Evolutionary conservation across 2,113 vertebrate species (phyloP), one percentile per base, ranked within the genome.

Genomic region (Saiga tatarica): DNA sequence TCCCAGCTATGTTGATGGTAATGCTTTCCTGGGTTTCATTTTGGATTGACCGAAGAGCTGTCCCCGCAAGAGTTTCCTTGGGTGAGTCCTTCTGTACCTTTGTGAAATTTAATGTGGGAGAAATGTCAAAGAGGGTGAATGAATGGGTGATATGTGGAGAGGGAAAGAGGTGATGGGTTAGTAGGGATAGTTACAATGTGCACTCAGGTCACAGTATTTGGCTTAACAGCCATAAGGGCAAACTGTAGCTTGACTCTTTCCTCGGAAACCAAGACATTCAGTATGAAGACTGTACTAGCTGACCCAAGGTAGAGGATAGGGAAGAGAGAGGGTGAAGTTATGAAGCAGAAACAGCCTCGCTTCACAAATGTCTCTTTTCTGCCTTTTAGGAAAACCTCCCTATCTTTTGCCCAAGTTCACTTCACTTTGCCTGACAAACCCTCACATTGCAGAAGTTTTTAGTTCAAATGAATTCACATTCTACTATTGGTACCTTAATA

Each of bases 11-110:
- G 99, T 97, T 99, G 98, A 99, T 99, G 99, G 99, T 99, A 55
- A 99, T 99, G 97, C 98, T 99, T 53, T 99, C 99, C 5, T 99
- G 99, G 99, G 99, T 99, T 86, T 99, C 99, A 39, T 99, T 99
- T 98, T 99, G 99, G 99, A 99, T 99, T 93, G 99, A 99, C 98
- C 98, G 99, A 97, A 99, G 99, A 98, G 99, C 99, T 1, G 99
- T 99, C 86, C 99, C 99, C 25, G 99, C 99, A 17, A 99, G 99
- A 11, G 99, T 99, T 95, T 99, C 99, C 53, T 98, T 99, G 94
- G 99, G 99, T 99, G 99, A 98, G 96, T 53, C 4, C 91, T 97
- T 84, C 15, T 33, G 14, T 4, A 95, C 14, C 2, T 97, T 98
- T 88, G 9, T 90, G 45, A n/a, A 53, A 11, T 78, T 95, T 87